Percentiles rank a stretch among this genome's conserved stretches.
These are phyloP conservation scores for Drosophila lacertosa DNA, from an alignment of 1,140 invertebrate species.

Conservation along the genomic window DNA sequence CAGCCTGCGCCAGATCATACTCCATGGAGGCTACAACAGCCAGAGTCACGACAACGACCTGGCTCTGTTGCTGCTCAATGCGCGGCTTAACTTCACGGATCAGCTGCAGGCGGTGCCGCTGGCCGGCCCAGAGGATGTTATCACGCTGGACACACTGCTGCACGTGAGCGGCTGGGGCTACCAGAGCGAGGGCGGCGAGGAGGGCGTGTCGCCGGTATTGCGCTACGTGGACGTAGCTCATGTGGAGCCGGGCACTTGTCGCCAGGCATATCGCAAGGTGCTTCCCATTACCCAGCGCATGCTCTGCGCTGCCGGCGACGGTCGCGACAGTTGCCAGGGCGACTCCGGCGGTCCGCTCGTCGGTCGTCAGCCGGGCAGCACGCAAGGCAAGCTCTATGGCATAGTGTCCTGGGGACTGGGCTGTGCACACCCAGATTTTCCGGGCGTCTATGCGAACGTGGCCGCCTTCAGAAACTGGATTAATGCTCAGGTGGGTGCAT, in stretches of 20 bases:
- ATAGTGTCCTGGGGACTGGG: slow-evolving; percentile 84
- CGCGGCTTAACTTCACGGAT: slow-evolving; percentile 58
- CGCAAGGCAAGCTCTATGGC: slow-evolving; percentile 84
- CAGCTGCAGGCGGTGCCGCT: slow-evolving; percentile 55
- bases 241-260: slow-evolving; percentile 47
- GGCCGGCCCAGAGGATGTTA: slow-evolving; percentile 38
- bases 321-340: slow-evolving; percentile 74
- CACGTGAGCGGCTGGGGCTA: slow-evolving; percentile 76
- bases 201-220: slow-evolving; percentile 47
- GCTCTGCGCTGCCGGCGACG: slow-evolving; percentile 70
- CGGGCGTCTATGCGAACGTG: slow-evolving; percentile 85
- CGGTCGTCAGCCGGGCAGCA: slow-evolving; percentile 52
- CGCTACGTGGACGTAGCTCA: slow-evolving; percentile 64
- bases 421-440: slow-evolving; percentile 85
- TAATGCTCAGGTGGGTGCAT: slow-evolving; percentile 62
- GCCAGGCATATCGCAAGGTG: slow-evolving; percentile 56
- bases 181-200: slow-evolving; percentile 54
- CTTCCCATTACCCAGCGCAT: slow-evolving; percentile 68
- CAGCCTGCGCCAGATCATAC: slow-evolving; percentile 60
- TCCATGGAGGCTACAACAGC: slow-evolving; percentile 63
- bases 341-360: slow-evolving; percentile 78
- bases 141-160: slow-evolving; percentile 35
- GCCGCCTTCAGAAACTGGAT: slow-evolving; percentile 69
- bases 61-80: slow-evolving; percentile 67
- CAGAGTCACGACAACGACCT: slow-evolving; percentile 72